Evolutionary conservation across 2,888 invertebrate genomes (phyloP).

Genomic region (Epinotia demarniana): DNA sequence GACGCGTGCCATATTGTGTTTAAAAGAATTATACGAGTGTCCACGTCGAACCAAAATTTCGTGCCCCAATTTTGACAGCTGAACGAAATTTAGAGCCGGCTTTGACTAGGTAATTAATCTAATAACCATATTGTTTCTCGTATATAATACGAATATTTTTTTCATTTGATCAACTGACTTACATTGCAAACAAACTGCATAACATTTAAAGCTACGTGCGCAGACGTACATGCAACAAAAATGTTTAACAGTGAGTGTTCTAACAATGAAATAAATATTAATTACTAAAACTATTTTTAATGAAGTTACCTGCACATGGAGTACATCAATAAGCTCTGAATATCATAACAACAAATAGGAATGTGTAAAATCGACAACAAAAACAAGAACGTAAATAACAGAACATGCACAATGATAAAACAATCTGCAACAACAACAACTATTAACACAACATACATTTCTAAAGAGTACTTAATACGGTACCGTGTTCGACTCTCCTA

Average conservation of each 20-base stretch:
- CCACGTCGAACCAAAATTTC: too few relatives aligned
- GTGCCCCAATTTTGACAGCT: too few relatives aligned
- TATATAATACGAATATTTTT: too few relatives aligned
- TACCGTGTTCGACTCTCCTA: conserved; percentile 41
- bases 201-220: neutral
- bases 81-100: too few relatives aligned
- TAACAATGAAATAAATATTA: neutral
- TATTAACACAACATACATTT: conserved; percentile 20
- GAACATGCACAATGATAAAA: conserved; percentile 19
- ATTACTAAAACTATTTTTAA: neutral
- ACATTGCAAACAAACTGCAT: neutral
- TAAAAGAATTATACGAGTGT: too few relatives aligned
- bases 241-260: neutral
- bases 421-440: conserved; percentile 1
- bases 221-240: neutral
- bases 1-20: too few relatives aligned
- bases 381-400: neutral
- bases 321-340: neutral
- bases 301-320: neutral
- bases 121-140: too few relatives aligned
- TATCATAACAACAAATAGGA: conserved; percentile 8
- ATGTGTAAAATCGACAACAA: conserved; percentile 13
- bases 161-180: neutral
- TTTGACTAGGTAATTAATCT: too few relatives aligned
- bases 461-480: conserved; percentile 23